Evolutionary conservation across 2,113 vertebrate genomes (phyloP), one percentile per base, ranked within the genome.

Genomic region (Petrocephalus microphthalmus): DNA sequence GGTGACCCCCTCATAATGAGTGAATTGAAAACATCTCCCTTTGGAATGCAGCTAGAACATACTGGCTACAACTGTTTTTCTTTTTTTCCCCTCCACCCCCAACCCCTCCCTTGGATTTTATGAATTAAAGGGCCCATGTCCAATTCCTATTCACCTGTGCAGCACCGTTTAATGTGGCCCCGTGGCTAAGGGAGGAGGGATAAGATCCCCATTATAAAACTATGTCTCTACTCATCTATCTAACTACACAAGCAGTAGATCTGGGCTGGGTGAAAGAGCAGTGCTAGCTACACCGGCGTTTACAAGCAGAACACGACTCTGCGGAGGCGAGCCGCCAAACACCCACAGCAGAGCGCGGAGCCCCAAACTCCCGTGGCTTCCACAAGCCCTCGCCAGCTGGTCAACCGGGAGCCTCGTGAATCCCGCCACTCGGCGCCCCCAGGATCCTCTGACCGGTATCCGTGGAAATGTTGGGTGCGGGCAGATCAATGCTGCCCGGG

Each of bases 1-100:
- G 92, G 94, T 94, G 96, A 98, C 97, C 97, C 96, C 95, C 95
- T 95, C 95, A 96, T 99, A 99, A 99, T 99, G 97, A 99, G 95
- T 97, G 97, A 97, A 98, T 98, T 98, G 97, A 98, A 99, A 99
- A 97, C 97, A 98, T 98, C 96, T 97, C 97, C 97, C 97, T 97
- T 97, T 97, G 97, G 97, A 98, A 97, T 99, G 97, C 95, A 94
- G 96, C 95, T 96, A 96, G 95, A 95, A 97, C 96, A 97, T 96
- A 96, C 94, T 95, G 94, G 94, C 96, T 94, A 95, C 2, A 90
- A 94, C 94, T 95, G 94, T 94, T 95, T 94, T 96, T 95, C 91
- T 88, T 71, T 87, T 90, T 93, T 95, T 94, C 67, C 89, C 15
- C 0, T 0, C 20, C 13, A 87, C 88, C 47, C 85, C 85, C 87